Base-by-base conservation (phyloP, 2,888 invertebrate species). In the Cheilosia impressa region DNA sequence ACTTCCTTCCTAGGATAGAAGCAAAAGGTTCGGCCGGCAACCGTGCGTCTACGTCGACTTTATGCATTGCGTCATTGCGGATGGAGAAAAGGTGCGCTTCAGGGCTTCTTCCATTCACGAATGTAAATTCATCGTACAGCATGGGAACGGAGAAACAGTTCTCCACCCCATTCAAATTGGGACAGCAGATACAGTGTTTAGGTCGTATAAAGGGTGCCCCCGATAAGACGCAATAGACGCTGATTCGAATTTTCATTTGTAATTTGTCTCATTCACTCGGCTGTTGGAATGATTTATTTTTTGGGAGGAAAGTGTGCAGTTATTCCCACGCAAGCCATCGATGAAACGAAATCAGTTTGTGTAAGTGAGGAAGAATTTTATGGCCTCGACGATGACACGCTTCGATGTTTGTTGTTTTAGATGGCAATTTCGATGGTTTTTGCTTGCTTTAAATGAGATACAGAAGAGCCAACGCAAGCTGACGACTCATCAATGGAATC, bases 1-100 rank as follows among this genome's bases (percentile, higher is more conserved):
- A 84, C 83, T 84, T 84, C 79, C 83, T 75, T 79, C 45, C 52
- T 24, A 45, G 22, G 22, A 78, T 50, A 78, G 55, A 17, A 10
- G 43, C 13, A 19, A 17, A 50, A 13, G 50, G 38, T 17, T 22
- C 13, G 4, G 5, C 5, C 7, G 22, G 15, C 15, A 24, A 43
- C 15, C 13, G 47, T 38, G 17, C 52, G 13, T 38, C 31, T 13
- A 1, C 41, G 22, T 27, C 38, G 13, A 13, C 38, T 31, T 13
- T 10, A 38, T 17, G 3, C 53, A 41, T 57, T 57, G 68, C 68
- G 68, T 69, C 68, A 55, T 24, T 55, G 6, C 27, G 41, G 22
- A 50, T 34, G 65, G 10, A 34, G 34, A 41, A 60, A 71, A 62
- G 62, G 62, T 72, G 38, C 15, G 43, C 31, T 53, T 4, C 17